Evolutionary conservation across 2,113 vertebrate genomes (phyloP).

Genomic region (Paracanthobrama guichenoti): DNA sequence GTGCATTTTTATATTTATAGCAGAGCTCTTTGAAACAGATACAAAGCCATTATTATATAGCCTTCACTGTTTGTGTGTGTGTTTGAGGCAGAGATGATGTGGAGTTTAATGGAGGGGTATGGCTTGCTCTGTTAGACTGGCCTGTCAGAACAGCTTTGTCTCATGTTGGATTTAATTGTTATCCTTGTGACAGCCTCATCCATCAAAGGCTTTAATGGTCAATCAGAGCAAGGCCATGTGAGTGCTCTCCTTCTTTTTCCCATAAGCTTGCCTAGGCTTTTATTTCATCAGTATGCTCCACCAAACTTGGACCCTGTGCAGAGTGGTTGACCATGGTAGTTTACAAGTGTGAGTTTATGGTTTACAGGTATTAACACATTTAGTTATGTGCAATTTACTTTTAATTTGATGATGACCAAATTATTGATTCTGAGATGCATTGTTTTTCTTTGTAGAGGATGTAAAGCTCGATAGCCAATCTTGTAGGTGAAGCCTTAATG

Average conservation of each 20-base stretch:
- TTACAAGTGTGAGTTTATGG: constrained; percentile 35
- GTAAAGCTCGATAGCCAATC: not conserved
- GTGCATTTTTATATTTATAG: constrained; percentile 34
- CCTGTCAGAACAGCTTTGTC: constrained; percentile 99
- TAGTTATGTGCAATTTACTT: not conserved
- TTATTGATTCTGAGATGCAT: not conserved
- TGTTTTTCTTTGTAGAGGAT: not conserved
- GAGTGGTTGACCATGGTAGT: constrained; percentile 15
- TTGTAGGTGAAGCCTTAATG: not conserved
- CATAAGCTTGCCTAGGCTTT: constrained; percentile 91
- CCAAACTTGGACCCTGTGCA: constrained; percentile 84
- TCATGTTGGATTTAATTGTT: constrained; percentile 99
- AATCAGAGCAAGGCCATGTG: constrained; percentile 99
- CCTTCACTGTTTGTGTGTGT: constrained; percentile 47
- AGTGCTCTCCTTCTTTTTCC: constrained; percentile 95
- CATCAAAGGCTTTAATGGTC: constrained; percentile 99
- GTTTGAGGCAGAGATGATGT: constrained; percentile 35
- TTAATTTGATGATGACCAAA: not conserved
- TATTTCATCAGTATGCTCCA: constrained; percentile 97
- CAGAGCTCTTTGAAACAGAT: constrained; percentile 37
- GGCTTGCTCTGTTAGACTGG: constrained; percentile 96
- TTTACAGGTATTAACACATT: constrained; percentile 26
- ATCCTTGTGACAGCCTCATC: constrained; percentile 99
- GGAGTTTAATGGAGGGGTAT: constrained; percentile 60
- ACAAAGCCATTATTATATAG: constrained; percentile 47